These are phyloP conservation scores for Aldrovandia affinis DNA, from an alignment of 2,797 vertebrate genomes.

Conservation along the genomic window DNA sequence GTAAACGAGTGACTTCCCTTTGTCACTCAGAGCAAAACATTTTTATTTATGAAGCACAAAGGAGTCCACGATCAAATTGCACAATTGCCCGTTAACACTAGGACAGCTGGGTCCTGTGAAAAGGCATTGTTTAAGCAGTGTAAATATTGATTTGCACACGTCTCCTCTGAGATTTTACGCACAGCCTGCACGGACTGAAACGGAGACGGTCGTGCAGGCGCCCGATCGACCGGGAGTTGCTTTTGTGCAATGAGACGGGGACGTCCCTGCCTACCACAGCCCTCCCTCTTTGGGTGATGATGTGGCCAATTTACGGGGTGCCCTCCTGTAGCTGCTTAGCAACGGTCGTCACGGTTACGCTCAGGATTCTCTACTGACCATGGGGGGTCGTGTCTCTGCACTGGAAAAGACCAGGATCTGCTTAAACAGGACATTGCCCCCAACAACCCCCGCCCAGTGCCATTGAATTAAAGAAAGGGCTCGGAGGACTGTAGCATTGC, in stretches of 20 bases:
- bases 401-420: too few relatives aligned
- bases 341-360: not conserved
- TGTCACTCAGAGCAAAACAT: not conserved
- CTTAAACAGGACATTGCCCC: too few relatives aligned
- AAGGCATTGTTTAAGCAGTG: not conserved
- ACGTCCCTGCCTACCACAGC: not conserved
- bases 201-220: too few relatives aligned
- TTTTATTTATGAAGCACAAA: not conserved
- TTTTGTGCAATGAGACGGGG: not conserved
- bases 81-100: constrained; percentile 4
- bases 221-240: not conserved
- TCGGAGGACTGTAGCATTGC: not conserved
- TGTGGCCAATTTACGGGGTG: not conserved
- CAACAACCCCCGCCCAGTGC: not conserved
- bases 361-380: not conserved
- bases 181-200: too few relatives aligned
- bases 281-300: not conserved
- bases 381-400: not conserved
- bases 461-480: not conserved
- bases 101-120: not conserved
- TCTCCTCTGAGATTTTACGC: too few relatives aligned
- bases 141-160: too few relatives aligned
- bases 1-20: constrained; percentile 14
- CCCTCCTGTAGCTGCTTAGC: not conserved
- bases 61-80: not conserved